Conservation (phyloP, 2,113 vertebrate species). For the Oreochromis tanganicae region DNA sequence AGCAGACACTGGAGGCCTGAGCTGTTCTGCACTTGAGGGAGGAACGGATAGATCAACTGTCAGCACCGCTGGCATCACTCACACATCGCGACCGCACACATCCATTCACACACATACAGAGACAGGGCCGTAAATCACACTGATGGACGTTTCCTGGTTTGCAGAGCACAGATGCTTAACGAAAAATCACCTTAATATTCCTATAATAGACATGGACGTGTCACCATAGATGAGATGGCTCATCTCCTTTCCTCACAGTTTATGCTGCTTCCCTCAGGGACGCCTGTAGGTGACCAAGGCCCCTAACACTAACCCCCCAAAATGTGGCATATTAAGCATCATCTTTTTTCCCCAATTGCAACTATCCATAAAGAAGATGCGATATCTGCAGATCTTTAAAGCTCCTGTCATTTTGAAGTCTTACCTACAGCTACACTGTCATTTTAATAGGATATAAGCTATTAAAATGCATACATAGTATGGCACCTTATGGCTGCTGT, state of each 20-base stretch:
- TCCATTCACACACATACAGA: not conserved
- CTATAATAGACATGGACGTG: slow-evolving; percentile 19
- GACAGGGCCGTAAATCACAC: slow-evolving; percentile 32
- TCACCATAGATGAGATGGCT: slow-evolving; percentile 1
- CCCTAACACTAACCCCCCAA: not conserved
- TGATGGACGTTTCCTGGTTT: slow-evolving; percentile 22
- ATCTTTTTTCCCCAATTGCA: fast-evolving
- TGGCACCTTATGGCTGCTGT: not conserved
- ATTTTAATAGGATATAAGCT: not conserved
- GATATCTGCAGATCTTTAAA: not conserved
- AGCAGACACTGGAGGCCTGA: slow-evolving; percentile 1
- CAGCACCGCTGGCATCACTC: slow-evolving; percentile 48
- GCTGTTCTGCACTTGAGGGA: slow-evolving; percentile 53
- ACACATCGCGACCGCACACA: slow-evolving; percentile 20
- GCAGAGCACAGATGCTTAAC: not conserved
- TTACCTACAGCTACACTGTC: not conserved
- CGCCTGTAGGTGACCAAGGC: not conserved
- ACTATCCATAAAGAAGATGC: not conserved
- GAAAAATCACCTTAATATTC: slow-evolving; percentile 29
- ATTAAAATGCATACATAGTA: not conserved
- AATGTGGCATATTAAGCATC: not conserved
- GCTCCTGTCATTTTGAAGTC: not conserved
- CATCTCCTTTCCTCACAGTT: not conserved
- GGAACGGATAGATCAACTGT: slow-evolving; percentile 62
- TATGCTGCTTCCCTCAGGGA: not conserved